Conservation (phyloP, 2,888 invertebrate genomes). For the Chrysomela aeneicollis region DNA sequence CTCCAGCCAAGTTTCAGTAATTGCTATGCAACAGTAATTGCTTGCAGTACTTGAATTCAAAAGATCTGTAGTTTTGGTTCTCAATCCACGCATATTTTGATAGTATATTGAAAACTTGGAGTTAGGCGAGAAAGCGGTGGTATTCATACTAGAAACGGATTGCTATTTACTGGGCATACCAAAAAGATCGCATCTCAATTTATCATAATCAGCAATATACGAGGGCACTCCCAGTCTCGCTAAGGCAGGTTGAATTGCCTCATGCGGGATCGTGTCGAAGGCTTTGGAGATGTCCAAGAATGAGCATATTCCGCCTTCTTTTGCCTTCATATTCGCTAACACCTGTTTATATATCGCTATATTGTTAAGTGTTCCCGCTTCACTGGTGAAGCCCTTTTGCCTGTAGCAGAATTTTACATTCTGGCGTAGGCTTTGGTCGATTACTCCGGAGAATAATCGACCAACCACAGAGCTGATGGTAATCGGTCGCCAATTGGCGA, state of each 20-base stretch:
- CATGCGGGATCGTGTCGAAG: constrained; percentile 54
- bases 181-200: too few relatives aligned
- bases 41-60: too few relatives aligned
- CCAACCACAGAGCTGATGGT: constrained; percentile 10
- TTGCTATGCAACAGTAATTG: too few relatives aligned
- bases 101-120: too few relatives aligned
- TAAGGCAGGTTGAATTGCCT: constrained; percentile 47
- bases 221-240: constrained; percentile 50
- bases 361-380: constrained; percentile 49
- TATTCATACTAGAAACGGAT: too few relatives aligned
- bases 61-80: too few relatives aligned
- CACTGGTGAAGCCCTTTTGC: constrained; percentile 49
- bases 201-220: too few relatives aligned
- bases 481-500: constrained; percentile 12
- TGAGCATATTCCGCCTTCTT: constrained; percentile 46
- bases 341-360: constrained; percentile 36
- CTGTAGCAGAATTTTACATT: constrained; percentile 27
- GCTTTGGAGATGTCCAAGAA: constrained; percentile 59
- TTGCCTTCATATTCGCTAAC: constrained; percentile 37
- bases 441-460: constrained; percentile 12
- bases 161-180: too few relatives aligned
- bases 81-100: too few relatives aligned
- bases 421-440: constrained; percentile 41
- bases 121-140: too few relatives aligned
- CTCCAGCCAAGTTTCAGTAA: too few relatives aligned